These are phyloP conservation scores for Lepidothrix coronata DNA, from an alignment of 2,113 vertebrate genomes.

Conservation along the genomic window DNA sequence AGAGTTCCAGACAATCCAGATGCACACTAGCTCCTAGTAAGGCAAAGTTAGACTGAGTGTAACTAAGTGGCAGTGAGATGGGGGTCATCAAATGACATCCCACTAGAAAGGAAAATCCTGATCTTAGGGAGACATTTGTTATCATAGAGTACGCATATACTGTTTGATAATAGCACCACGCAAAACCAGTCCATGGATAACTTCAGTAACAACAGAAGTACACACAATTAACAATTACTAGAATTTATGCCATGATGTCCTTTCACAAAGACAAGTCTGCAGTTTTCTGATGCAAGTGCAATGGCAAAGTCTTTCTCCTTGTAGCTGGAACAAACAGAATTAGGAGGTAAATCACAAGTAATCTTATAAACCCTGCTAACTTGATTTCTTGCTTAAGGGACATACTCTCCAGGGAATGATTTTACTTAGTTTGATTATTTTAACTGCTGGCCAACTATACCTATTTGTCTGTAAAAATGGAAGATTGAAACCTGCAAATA, in stretches of 20 bases:
- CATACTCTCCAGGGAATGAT: not conserved
- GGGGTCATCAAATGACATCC: not conserved
- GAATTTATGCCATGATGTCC: not conserved
- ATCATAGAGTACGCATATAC: not conserved
- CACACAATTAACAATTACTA: not conserved
- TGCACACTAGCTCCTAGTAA: not conserved
- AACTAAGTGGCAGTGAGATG: not conserved
- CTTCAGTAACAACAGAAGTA: not conserved
- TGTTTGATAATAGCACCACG: not conserved
- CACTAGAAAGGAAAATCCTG: not conserved
- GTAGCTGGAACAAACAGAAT: not conserved
- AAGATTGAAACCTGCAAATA: not conserved
- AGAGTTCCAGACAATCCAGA: not conserved
- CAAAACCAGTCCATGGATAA: not conserved
- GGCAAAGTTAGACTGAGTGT: not conserved
- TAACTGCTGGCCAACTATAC: not conserved
- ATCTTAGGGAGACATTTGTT: not conserved
- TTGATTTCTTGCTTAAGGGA: not conserved
- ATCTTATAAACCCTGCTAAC: not conserved
- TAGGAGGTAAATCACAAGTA: not conserved
- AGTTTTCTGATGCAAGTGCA: not conserved
- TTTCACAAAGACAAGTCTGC: not conserved
- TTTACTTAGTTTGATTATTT: not conserved
- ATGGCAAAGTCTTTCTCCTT: not conserved
- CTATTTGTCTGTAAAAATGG: not conserved